phyloP scores from a whole-genome alignment of 2,797 vertebrate genomes.

The Botia kubotai region DNA sequence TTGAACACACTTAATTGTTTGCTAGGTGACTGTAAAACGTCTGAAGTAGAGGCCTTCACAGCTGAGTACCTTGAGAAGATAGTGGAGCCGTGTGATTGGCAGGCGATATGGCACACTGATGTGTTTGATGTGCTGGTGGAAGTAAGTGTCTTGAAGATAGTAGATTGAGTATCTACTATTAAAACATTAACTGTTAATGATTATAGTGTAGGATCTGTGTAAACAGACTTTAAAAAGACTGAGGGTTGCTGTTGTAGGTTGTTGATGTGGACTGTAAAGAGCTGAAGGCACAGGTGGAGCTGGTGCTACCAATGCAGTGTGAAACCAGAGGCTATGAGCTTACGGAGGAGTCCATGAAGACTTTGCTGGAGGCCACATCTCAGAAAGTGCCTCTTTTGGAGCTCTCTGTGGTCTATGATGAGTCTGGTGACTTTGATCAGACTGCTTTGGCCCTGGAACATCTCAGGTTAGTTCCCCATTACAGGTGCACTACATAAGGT shows the following conservation, averaged over 20 bases:
- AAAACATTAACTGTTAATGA: not conserved
- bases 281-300: slow-evolving; percentile 83
- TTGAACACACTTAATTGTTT: not conserved
- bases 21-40: slow-evolving; percentile 93
- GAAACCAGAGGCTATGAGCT: slow-evolving; percentile 81
- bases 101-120: slow-evolving; percentile 88
- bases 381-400: slow-evolving; percentile 84
- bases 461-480: slow-evolving; percentile 81
- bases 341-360: slow-evolving; percentile 78
- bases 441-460: slow-evolving; percentile 92
- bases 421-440: slow-evolving; percentile 88
- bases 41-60: slow-evolving; percentile 88
- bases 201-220: not conserved
- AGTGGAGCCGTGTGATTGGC: slow-evolving; percentile 89
- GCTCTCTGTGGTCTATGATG: slow-evolving; percentile 86
- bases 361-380: slow-evolving; percentile 85
- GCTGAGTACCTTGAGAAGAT: slow-evolving; percentile 93
- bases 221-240: not conserved
- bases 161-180: too few species aligned
- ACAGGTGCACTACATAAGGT: not conserved
- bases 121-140: slow-evolving; percentile 90
- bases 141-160: slow-evolving; percentile 73
- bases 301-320: slow-evolving; percentile 82
- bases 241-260: slow-evolving; percentile 75
- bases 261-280: slow-evolving; percentile 79